phyloP scores from a whole-genome alignment of 2,113 vertebrate species.

The Gyps fulvus region DNA sequence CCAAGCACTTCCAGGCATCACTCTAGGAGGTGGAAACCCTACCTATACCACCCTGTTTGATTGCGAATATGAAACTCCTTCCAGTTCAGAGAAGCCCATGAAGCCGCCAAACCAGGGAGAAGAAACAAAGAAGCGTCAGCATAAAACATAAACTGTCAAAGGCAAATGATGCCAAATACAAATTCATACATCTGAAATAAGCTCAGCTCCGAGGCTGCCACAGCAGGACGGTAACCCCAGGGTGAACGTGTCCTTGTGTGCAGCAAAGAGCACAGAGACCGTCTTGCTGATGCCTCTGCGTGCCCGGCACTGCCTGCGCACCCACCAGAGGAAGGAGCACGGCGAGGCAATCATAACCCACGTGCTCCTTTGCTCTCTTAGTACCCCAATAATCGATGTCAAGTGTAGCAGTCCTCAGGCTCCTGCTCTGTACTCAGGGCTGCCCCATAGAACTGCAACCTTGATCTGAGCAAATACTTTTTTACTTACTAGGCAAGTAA shows the following conservation, averaged over 20 bases:
- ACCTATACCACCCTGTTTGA: background rate
- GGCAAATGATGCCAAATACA: background rate
- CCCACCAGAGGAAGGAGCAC: background rate
- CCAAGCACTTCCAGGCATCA: background rate
- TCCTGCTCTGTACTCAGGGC: background rate
- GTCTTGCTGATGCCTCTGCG: background rate
- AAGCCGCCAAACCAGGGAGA: background rate
- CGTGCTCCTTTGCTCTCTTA: background rate
- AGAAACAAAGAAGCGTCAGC: background rate
- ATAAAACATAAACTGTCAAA: background rate
- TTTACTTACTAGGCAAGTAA: background rate
- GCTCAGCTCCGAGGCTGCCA: background rate
- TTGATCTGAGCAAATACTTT: background rate
- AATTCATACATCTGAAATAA: background rate
- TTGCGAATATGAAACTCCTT: background rate
- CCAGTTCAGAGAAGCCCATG: background rate
- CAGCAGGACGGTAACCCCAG: background rate
- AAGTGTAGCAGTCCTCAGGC: background rate
- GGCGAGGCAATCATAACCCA: accelerated
- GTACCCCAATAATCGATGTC: accelerated
- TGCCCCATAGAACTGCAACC: background rate
- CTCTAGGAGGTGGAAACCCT: background rate
- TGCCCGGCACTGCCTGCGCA: background rate
- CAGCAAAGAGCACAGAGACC: background rate
- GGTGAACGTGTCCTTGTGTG: accelerated